Conservation (phyloP, 2,113 vertebrate genomes). For the Indicator indicator region DNA sequence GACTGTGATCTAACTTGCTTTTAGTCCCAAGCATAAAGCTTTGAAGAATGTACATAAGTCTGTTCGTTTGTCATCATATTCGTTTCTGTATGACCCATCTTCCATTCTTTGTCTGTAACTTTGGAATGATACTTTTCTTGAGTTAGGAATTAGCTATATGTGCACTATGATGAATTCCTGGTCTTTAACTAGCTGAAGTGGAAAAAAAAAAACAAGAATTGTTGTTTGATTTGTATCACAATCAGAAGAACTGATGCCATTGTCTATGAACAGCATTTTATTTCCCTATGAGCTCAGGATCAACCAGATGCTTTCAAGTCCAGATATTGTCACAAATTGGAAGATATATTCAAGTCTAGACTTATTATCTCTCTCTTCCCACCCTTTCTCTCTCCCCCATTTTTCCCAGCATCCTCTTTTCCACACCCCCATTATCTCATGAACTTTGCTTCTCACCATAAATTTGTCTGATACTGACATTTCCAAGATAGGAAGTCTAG, state of each 20-base stretch:
- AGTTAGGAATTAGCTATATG: neutral
- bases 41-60: neutral
- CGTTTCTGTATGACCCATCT: neutral
- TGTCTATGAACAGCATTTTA: neutral
- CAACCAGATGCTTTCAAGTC: slow-evolving; percentile 34
- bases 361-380: slow-evolving; percentile 18
- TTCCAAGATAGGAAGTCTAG: slow-evolving; percentile 70
- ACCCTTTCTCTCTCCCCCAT: neutral
- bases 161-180: neutral
- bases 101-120: neutral
- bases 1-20: neutral
- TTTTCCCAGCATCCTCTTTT: slow-evolving; percentile 7
- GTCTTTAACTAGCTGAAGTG: neutral
- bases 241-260: neutral
- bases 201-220: neutral
- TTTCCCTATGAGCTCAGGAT: slow-evolving; percentile 29
- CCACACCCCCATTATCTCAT: slow-evolving; percentile 31
- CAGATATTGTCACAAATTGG: slow-evolving; percentile 25
- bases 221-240: neutral
- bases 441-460: slow-evolving; percentile 67
- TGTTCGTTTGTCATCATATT: neutral
- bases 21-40: neutral
- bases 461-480: slow-evolving; percentile 70
- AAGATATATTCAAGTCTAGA: slow-evolving; percentile 52
- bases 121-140: neutral